Conservation (phyloP, 2,797 vertebrate species). For the Xyrichtys novacula region DNA sequence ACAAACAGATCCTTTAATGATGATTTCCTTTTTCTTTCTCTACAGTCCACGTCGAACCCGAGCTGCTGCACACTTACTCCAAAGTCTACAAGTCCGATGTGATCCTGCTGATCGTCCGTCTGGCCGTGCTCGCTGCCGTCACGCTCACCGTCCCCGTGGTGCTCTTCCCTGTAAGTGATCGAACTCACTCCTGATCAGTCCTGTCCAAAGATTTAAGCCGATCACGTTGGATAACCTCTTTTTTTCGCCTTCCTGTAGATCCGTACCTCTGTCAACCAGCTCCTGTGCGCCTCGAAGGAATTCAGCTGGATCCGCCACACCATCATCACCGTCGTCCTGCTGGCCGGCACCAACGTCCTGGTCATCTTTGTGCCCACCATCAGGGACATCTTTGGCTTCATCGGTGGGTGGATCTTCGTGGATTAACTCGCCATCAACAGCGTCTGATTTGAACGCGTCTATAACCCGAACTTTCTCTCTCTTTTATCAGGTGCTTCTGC, state of each 20-base stretch:
- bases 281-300: constrained; percentile 88
- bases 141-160: constrained; percentile 97
- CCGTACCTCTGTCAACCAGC: constrained; percentile 93
- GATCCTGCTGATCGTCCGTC: constrained; percentile 92
- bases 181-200: rapidly evolving
- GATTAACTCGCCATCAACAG: no score
- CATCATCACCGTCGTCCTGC: constrained; percentile 87
- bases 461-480: neutral
- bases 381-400: constrained; percentile 96
- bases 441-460: neutral
- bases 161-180: constrained; percentile 93
- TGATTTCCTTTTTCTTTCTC: neutral
- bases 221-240: neutral
- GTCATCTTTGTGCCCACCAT: constrained; percentile 97
- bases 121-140: constrained; percentile 95
- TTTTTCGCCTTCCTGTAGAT: constrained; percentile 82
- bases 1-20: no score
- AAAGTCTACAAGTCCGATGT: constrained; percentile 84
- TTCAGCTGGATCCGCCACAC: constrained; percentile 94
- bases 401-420: constrained; percentile 83
- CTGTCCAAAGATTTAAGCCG: rapidly evolving
- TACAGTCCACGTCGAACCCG: constrained; percentile 87
- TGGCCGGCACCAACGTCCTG: constrained; percentile 88
- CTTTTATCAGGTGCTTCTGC: constrained; percentile 90
- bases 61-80: constrained; percentile 96